Evolutionary conservation across 2,797 vertebrate genomes (phyloP).

Genomic region (Platyrinchus mystaceus): DNA sequence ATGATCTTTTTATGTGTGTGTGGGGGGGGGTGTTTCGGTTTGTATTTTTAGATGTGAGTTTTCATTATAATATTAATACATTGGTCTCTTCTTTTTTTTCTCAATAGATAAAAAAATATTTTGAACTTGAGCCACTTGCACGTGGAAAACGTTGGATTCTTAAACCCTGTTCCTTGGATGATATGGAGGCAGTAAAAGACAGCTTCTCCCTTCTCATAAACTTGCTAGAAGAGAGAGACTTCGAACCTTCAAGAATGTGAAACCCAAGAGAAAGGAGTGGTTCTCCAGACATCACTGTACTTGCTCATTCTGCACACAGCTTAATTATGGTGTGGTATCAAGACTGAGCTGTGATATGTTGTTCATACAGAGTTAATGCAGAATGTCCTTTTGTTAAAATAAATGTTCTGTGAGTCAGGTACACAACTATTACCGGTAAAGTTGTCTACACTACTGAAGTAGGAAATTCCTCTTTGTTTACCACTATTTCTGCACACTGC

Average conservation of each 20-base stretch:
- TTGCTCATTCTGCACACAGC: constrained; percentile 51
- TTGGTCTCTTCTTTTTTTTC: background rate
- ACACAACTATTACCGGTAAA: constrained; percentile 50
- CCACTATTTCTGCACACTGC: constrained; percentile 58
- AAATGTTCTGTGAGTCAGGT: constrained; percentile 58
- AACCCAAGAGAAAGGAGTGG: constrained; percentile 4
- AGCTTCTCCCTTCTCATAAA: constrained; percentile 91
- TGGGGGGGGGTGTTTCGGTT: background rate
- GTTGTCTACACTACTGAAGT: constrained; percentile 76
- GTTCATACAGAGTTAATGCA: constrained; percentile 39
- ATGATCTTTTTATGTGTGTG: background rate
- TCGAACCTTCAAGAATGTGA: constrained; percentile 90
- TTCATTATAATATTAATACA: background rate
- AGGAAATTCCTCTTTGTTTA: constrained; percentile 69
- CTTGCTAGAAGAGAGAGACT: constrained; percentile 92
- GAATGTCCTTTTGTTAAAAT: constrained; percentile 50
- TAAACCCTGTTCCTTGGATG: constrained; percentile 87
- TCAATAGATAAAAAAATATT: constrained; percentile 92
- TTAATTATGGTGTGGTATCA: constrained; percentile 54
- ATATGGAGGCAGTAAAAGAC: constrained; percentile 90
- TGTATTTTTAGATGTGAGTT: background rate
- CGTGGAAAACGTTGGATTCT: constrained; percentile 95
- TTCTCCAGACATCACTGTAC: constrained; percentile 45
- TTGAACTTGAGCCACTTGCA: constrained; percentile 95
- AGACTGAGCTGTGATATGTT: constrained; percentile 32